phyloP scores from a whole-genome alignment of 2,888 invertebrate genomes.

The Blera fallax region DNA sequence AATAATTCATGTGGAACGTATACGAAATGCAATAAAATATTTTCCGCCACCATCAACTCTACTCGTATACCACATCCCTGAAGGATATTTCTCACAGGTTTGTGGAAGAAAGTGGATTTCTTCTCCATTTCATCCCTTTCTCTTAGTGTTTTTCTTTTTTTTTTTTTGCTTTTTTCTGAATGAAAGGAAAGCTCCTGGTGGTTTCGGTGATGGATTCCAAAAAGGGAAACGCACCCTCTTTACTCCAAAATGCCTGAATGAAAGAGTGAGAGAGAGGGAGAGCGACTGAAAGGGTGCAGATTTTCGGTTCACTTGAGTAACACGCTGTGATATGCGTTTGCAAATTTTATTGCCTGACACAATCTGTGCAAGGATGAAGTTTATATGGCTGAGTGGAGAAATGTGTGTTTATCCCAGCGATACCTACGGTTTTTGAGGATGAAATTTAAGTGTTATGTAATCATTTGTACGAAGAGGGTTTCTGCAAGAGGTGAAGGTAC shows the following conservation, averaged over 20 bases:
- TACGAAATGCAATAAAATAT: constrained; percentile 72
- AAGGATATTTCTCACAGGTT: constrained; percentile 49
- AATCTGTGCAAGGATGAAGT: constrained; percentile 70
- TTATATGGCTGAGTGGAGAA: constrained; percentile 67
- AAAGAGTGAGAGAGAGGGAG: not conserved
- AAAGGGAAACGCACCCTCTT: constrained; percentile 11
- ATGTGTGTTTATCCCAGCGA: constrained; percentile 22
- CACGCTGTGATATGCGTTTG: constrained; percentile 70
- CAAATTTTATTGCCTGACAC: constrained; percentile 72
- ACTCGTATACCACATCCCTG: constrained; percentile 33
- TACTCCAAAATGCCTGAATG: constrained; percentile 2
- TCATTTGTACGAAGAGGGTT: constrained; percentile 25
- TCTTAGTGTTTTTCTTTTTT: constrained; percentile 33
- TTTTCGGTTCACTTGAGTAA: constrained; percentile 70
- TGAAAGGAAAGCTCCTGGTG: constrained; percentile 47
- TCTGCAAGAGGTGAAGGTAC: not conserved
- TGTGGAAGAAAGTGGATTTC: constrained; percentile 44
- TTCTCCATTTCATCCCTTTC: not conserved
- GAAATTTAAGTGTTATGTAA: constrained; percentile 68
- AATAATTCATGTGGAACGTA: constrained; percentile 73
- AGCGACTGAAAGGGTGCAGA: constrained; percentile 51
- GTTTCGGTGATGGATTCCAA: constrained; percentile 62
- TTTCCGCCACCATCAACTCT: constrained; percentile 27
- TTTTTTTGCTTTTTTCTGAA: constrained; percentile 48
- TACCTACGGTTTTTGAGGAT: constrained; percentile 29